A percentile compares a stretch with the other conserved stretches of the same genome.
Conservation (phyloP, 1,140 invertebrate species). For the Temnothorax longispinosus region DNA sequence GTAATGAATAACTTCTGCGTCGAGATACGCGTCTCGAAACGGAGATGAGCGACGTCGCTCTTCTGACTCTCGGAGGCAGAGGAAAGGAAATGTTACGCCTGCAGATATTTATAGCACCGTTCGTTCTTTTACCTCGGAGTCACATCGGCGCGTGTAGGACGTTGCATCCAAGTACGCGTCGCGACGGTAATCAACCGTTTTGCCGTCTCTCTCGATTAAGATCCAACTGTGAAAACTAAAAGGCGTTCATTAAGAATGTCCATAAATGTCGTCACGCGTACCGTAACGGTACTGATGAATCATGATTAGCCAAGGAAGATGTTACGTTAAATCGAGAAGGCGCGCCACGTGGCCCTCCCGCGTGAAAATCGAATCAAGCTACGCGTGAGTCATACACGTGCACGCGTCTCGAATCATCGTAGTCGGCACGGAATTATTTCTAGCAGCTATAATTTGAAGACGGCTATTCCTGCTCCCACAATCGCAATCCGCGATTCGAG, state of each 20-base stretch:
- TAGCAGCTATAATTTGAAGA: neutral
- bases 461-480: neutral
- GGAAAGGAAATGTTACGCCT: slow-evolving; percentile 35
- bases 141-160: slow-evolving; percentile 25
- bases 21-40: neutral
- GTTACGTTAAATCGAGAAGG: slow-evolving; percentile 72
- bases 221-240: slow-evolving; percentile 22
- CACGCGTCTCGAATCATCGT: slow-evolving; percentile 26
- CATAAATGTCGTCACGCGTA: slow-evolving; percentile 39
- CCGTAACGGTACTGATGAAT: slow-evolving; percentile 72
- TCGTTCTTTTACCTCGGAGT: slow-evolving; percentile 23
- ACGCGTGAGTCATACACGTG: slow-evolving; percentile 70
- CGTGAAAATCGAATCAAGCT: slow-evolving; percentile 72
- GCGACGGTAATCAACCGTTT: slow-evolving; percentile 8
- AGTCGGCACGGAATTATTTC: neutral
- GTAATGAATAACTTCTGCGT: slow-evolving; percentile 18
- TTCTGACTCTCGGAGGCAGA: neutral
- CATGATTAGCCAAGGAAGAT: slow-evolving; percentile 75
- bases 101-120: slow-evolving; percentile 48
- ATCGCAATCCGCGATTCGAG: neutral
- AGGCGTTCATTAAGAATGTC: slow-evolving; percentile 34
- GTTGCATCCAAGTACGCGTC: neutral
- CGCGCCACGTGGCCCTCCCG: slow-evolving; percentile 60
- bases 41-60: slow-evolving; percentile 7
- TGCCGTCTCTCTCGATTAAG: slow-evolving; percentile 17